phyloP scores from a whole-genome alignment of 2,888 invertebrate genomes.

The Agrotis exclamationis region DNA sequence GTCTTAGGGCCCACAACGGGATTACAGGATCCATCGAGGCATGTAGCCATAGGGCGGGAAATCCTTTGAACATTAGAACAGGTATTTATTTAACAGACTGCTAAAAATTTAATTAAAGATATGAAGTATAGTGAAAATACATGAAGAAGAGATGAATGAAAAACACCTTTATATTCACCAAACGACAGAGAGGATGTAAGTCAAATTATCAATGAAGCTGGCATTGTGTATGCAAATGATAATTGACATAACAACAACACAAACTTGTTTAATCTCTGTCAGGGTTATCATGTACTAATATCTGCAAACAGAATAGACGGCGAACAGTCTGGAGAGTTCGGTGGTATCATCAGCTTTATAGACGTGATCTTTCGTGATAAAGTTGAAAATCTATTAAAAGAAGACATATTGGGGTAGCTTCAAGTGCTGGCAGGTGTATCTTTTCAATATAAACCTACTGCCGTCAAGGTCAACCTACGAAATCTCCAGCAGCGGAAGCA shows the following conservation, averaged over 20 bases:
- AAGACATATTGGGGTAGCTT: too few species aligned
- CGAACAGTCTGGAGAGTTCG: conserved; percentile 26
- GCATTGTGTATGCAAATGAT: conserved; percentile 42
- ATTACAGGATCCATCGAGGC: conserved; percentile 7
- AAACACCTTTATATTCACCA: conserved; percentile 22
- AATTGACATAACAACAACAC: conserved; percentile 44
- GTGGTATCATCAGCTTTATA: not conserved
- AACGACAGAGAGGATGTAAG: conserved; percentile 28
- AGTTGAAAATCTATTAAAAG: too few species aligned
- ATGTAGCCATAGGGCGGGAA: not conserved
- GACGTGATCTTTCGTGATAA: too few species aligned
- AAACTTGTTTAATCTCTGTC: conserved; percentile 60
- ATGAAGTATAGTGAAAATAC: conserved; percentile 14
- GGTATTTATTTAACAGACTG: not conserved
- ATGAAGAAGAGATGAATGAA: conserved; percentile 17
- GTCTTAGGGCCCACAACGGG: not conserved
- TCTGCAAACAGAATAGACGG: conserved; percentile 15
- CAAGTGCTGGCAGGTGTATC: too few species aligned
- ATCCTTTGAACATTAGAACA: conserved; percentile 14
- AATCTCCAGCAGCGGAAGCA: conserved; percentile 22
- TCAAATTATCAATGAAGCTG: conserved; percentile 46
- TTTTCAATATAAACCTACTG: not conserved
- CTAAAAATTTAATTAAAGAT: not conserved
- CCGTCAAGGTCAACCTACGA: conserved; percentile 32
- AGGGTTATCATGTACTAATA: conserved; percentile 36